phyloP scores from a whole-genome alignment of 2,113 vertebrate species.

The Aegypius monachus region DNA sequence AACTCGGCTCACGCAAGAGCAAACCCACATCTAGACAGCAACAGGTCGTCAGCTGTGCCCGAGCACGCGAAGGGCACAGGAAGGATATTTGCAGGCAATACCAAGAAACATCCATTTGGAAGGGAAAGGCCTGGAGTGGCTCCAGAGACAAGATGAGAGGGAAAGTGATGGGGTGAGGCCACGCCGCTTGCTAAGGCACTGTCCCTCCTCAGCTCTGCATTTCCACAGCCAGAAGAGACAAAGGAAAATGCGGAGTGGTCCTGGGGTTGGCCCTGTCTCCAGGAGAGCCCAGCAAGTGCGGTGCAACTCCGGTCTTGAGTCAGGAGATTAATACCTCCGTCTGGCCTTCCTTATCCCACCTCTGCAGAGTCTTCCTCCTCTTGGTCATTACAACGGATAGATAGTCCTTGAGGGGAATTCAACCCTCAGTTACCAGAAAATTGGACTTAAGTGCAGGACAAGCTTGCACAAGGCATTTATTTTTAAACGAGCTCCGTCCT shows the following conservation, averaged over 20 bases:
- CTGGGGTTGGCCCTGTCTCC: background rate
- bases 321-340: background rate
- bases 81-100: background rate
- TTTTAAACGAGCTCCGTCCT: conserved; percentile 25
- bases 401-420: background rate
- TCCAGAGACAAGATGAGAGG: background rate
- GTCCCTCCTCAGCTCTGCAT: background rate
- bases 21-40: background rate
- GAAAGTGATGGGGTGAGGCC: background rate
- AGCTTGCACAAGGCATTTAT: conserved; percentile 6
- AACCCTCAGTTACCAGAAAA: conserved; percentile 28
- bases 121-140: background rate
- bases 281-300: background rate
- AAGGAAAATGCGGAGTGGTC: background rate
- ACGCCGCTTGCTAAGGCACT: background rate
- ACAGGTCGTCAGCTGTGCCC: background rate
- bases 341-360: background rate
- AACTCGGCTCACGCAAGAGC: background rate
- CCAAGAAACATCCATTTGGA: background rate
- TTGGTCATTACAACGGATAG: background rate
- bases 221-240: background rate
- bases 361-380: background rate
- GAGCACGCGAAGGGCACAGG: background rate
- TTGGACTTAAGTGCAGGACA: background rate
- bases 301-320: background rate